Conservation (phyloP, 2,797 vertebrate species). For the Lerista edwardsae region DNA sequence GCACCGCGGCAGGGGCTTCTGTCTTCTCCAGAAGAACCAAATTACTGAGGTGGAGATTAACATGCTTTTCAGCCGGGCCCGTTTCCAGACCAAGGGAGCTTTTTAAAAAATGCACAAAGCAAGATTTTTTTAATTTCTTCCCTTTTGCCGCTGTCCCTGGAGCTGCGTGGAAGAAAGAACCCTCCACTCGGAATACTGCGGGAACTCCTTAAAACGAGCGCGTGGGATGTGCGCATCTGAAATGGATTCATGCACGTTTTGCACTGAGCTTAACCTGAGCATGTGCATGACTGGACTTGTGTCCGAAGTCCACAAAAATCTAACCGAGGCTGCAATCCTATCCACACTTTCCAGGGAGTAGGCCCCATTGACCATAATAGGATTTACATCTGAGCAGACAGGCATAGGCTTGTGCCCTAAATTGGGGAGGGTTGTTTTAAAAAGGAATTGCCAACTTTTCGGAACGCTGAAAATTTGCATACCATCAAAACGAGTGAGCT, state of each 20-base stretch:
- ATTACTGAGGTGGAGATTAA: conserved; percentile 99
- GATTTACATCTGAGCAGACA: no score
- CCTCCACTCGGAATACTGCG: background rate
- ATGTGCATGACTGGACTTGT: background rate
- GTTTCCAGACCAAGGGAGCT: conserved; percentile 93
- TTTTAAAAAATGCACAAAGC: conserved; percentile 83
- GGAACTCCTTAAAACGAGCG: conserved; percentile 4
- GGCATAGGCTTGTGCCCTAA: no score
- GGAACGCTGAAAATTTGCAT: background rate
- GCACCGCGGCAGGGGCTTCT: conserved; percentile 97
- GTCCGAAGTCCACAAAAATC: background rate
- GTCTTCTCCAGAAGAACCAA: conserved; percentile 98
- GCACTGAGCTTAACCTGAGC: background rate
- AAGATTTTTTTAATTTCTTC: conserved; percentile 87
- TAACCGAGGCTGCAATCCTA: no score
- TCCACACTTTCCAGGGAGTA: no score
- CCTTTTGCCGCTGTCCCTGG: conserved; percentile 27
- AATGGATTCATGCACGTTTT: background rate
- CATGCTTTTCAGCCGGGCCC: conserved; percentile 92
- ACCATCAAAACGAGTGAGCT: background rate
- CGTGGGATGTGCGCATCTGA: background rate
- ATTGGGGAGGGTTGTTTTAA: background rate
- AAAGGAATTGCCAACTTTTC: conserved; percentile 3
- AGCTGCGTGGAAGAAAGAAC: conserved; percentile 34
- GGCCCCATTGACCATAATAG: no score